A percentile compares a stretch with the other conserved stretches of the same genome.
These are phyloP conservation scores for Scaptomyza pallida DNA, from an alignment of 1,140 invertebrate genomes.

Conservation along the genomic window DNA sequence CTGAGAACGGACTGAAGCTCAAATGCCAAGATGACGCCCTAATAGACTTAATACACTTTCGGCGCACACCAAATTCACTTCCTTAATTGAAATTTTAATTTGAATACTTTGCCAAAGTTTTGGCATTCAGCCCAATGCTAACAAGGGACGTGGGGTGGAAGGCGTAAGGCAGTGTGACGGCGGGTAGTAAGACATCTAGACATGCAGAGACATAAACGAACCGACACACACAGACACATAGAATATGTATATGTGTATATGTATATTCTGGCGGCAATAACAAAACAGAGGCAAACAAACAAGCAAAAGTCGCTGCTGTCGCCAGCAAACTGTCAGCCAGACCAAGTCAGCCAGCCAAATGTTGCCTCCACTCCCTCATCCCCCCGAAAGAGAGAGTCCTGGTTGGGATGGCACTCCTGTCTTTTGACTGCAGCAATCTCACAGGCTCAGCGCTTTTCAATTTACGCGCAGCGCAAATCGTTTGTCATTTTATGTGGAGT, in stretches of 20 bases:
- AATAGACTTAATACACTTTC: constrained; percentile 83
- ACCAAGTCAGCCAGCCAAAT: constrained; percentile 27
- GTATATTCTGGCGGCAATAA: constrained; percentile 62
- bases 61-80: constrained; percentile 81
- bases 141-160: background rate
- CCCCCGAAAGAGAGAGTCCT: background rate
- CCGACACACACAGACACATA: constrained; percentile 8
- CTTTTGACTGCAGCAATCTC: constrained; percentile 40
- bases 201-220: constrained; percentile 3
- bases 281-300: constrained; percentile 62
- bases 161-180: too few species aligned
- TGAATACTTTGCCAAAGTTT: constrained; percentile 82
- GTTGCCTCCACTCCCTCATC: background rate
- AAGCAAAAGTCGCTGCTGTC: constrained; percentile 63
- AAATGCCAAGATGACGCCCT: constrained; percentile 77
- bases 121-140: constrained; percentile 65
- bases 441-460: constrained; percentile 80
- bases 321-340: constrained; percentile 29
- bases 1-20: constrained; percentile 40
- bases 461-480: constrained; percentile 78
- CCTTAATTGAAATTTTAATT: constrained; percentile 83
- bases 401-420: background rate
- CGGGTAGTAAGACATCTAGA: constrained; percentile 9
- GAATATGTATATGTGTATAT: too few species aligned
- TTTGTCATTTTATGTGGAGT: constrained; percentile 80